Conservation (phyloP, 2,797 vertebrate genomes). For the Varecia variegata region DNA sequence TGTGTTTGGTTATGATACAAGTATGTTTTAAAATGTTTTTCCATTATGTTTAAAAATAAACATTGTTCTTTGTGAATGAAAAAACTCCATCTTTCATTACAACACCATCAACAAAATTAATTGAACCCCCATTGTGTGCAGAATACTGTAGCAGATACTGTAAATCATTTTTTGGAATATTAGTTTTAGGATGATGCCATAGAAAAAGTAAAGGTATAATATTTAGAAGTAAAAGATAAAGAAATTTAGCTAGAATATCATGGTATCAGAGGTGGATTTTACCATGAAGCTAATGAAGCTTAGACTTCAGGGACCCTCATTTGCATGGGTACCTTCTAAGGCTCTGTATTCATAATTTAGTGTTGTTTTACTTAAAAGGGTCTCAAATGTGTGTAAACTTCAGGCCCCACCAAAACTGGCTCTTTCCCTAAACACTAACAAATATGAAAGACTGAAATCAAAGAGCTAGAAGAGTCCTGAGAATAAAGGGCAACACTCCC, state of each 20-base stretch:
- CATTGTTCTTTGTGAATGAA: background rate
- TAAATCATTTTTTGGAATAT: constrained; percentile 21
- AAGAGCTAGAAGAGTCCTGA: background rate
- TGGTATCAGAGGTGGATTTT: background rate
- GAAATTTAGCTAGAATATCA: background rate
- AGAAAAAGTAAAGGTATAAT: background rate
- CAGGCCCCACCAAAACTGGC: background rate
- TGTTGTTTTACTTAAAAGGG: constrained; percentile 18
- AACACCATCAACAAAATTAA: constrained; percentile 15
- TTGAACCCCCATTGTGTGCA: background rate
- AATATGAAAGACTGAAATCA: background rate
- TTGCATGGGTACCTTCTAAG: background rate
- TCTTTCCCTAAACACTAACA: background rate
- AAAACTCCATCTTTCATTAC: background rate
- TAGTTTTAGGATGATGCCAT: constrained; percentile 17
- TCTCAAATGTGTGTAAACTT: background rate
- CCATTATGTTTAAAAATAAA: constrained; percentile 10
- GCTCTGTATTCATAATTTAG: background rate
- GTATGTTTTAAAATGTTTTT: background rate
- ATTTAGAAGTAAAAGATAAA: background rate
- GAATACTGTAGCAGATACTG: background rate
- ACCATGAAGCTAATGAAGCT: background rate
- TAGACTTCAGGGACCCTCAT: background rate
- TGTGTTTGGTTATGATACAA: background rate
- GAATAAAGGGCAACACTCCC: background rate